Conservation (phyloP, 2,797 vertebrate genomes). For the Oreochromis grahami region DNA sequence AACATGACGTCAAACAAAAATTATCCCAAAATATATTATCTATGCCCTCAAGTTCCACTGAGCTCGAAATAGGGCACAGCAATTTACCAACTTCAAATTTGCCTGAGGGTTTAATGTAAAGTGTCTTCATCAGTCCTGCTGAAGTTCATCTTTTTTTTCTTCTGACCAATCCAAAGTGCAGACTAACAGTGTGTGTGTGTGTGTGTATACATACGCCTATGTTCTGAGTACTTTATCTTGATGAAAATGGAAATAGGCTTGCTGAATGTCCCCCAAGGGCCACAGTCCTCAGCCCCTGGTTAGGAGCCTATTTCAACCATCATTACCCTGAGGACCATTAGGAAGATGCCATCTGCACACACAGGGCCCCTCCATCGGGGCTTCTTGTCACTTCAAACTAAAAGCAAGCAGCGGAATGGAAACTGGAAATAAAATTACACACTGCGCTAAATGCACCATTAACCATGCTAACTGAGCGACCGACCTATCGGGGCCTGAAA, state of each 20-base stretch:
- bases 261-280: conserved; percentile 54
- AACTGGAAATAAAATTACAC: conserved; percentile 83
- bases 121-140: background rate
- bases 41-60: conserved; percentile 17
- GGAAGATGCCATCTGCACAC: conserved; percentile 68
- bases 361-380: conserved; percentile 24
- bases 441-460: conserved; percentile 74
- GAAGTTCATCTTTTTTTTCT: background rate
- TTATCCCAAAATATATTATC: conserved; percentile 8
- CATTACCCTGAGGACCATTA: conserved; percentile 83
- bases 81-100: conserved; percentile 2
- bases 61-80: conserved; percentile 28
- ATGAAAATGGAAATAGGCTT: conserved; percentile 47
- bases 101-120: conserved; percentile 13
- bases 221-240: conserved; percentile 46
- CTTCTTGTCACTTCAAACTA: conserved; percentile 69
- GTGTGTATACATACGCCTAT: background rate
- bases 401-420: conserved; percentile 69
- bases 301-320: conserved; percentile 78
- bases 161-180: background rate
- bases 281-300: conserved; percentile 59
- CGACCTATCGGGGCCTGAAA: conserved; percentile 51
- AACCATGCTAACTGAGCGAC: conserved; percentile 65
- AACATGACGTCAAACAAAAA: conserved; percentile 31
- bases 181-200: background rate